Percentiles rank a stretch among this genome's conserved stretches.
phyloP scores from a whole-genome alignment of 2,797 vertebrate species.

The Phaenicophaeus curvirostris region DNA sequence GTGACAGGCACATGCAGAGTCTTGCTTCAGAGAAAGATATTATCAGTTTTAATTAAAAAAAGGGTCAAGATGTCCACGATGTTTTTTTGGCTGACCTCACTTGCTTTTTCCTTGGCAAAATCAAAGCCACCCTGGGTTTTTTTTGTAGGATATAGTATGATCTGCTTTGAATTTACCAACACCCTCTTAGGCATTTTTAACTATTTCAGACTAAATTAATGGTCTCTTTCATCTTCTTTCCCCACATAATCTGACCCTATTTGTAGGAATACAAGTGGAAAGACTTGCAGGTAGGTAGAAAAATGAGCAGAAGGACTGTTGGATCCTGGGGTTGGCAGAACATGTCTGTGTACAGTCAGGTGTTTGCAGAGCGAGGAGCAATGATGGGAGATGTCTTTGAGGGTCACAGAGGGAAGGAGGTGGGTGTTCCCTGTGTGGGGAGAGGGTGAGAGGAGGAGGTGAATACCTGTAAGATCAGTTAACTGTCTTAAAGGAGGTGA shows the following conservation, averaged over 20 bases:
- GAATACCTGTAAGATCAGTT: neutral
- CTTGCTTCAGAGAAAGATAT: neutral
- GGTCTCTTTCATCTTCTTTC: neutral
- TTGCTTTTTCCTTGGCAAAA: neutral
- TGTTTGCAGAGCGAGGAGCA: neutral
- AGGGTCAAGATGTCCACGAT: neutral
- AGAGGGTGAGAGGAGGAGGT: neutral
- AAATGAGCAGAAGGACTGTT: neutral
- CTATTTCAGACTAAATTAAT: neutral
- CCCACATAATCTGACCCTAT: neutral
- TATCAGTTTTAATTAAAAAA: conserved; percentile 50
- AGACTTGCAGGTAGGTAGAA: neutral
- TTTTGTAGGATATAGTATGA: neutral
- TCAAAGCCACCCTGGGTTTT: neutral
- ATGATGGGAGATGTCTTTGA: neutral
- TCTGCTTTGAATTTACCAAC: neutral
- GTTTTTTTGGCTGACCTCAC: neutral
- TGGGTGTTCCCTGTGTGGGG: neutral
- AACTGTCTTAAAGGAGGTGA: neutral
- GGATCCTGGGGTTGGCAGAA: neutral
- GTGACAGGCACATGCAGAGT: neutral
- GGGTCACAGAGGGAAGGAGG: neutral
- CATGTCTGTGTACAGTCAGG: neutral
- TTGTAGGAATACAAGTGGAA: neutral
- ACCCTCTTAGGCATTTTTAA: neutral